Evolutionary conservation across 2,113 vertebrate species (phyloP).

Genomic region (Oryzias curvinotus): DNA sequence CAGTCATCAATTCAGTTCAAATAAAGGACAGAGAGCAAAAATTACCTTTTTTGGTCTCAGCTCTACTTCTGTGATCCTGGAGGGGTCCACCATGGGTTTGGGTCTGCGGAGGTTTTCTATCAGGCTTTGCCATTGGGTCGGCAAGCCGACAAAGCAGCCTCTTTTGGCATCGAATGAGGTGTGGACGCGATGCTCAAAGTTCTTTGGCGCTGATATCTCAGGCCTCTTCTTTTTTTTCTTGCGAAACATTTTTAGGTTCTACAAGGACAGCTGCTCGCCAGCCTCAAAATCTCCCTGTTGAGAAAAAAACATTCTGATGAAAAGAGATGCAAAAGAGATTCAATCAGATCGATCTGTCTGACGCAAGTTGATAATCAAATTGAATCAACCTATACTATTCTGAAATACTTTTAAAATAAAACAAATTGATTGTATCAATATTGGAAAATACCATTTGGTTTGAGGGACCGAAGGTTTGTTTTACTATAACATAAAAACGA

Average conservation of each 20-base stretch:
- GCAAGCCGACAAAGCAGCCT: conserved; percentile 92
- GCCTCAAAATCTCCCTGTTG: conserved; percentile 44
- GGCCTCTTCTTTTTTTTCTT: conserved; percentile 99
- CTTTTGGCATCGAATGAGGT: conserved; percentile 94
- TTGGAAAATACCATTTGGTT: too few relatives aligned
- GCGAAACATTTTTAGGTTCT: conserved; percentile 87
- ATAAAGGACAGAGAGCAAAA: conserved; percentile 11
- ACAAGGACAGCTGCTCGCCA: conserved; percentile 47
- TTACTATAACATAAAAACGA: too few relatives aligned
- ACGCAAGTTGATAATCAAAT: too few relatives aligned
- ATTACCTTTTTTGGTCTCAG: conserved; percentile 95
- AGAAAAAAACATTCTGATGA: conserved; percentile 15
- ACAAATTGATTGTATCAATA: too few relatives aligned
- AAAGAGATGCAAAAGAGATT: background rate
- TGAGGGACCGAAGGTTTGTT: too few relatives aligned
- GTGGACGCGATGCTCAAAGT: conserved; percentile 97
- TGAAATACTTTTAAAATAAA: too few relatives aligned
- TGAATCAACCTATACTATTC: too few relatives aligned
- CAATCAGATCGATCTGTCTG: too few relatives aligned
- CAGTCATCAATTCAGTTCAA: conserved; percentile 8
- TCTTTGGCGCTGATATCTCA: conserved; percentile 94
- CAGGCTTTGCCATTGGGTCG: conserved; percentile 97
- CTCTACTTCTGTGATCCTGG: conserved; percentile 92
- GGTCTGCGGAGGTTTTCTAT: conserved; percentile 92
- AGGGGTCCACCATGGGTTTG: conserved; percentile 95